Percentiles rank a stretch among this genome's conserved stretches.
Evolutionary conservation across 2,113 vertebrate species (phyloP).

Genomic region (Campylomormyrus numenius): DNA sequence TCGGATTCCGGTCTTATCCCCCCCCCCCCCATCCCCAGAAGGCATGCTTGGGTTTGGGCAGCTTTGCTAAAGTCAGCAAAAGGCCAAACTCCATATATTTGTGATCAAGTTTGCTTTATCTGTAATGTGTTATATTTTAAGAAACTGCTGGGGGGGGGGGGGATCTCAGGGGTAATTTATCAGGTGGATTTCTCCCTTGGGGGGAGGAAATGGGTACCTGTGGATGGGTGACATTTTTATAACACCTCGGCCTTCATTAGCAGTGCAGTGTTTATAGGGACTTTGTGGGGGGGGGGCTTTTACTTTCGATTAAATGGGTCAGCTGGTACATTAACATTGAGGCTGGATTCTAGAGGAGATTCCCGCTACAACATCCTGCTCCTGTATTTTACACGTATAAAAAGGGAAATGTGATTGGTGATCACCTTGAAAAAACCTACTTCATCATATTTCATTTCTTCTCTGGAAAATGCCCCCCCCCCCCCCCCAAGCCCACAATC

Average conservation of each 20-base stretch:
- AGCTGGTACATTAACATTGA: constrained; percentile 10
- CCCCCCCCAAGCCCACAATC: too few species aligned
- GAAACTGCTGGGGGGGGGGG: background rate
- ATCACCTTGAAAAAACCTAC: constrained; percentile 12
- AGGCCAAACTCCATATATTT: background rate
- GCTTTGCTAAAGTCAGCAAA: background rate
- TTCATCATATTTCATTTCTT: background rate
- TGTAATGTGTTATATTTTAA: background rate
- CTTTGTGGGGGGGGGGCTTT: background rate
- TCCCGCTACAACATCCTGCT: background rate
- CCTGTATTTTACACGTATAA: background rate
- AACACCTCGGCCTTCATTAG: constrained; percentile 14
- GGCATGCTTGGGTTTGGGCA: background rate
- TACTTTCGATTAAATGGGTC: constrained; percentile 14
- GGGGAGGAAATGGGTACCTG: background rate
- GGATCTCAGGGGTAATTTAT: background rate
- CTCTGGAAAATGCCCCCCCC: background rate
- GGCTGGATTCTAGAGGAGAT: constrained; percentile 1
- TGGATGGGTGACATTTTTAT: background rate
- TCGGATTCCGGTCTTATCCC: background rate
- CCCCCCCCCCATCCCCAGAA: background rate
- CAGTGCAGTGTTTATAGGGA: background rate
- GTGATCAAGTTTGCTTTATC: background rate
- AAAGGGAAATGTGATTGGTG: background rate
- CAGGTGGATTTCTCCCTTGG: background rate